Percentiles rank a stretch among this genome's conserved stretches.
Evolutionary conservation across 2,797 vertebrate genomes (phyloP).

Genomic region (Crocidura indochinensis): DNA sequence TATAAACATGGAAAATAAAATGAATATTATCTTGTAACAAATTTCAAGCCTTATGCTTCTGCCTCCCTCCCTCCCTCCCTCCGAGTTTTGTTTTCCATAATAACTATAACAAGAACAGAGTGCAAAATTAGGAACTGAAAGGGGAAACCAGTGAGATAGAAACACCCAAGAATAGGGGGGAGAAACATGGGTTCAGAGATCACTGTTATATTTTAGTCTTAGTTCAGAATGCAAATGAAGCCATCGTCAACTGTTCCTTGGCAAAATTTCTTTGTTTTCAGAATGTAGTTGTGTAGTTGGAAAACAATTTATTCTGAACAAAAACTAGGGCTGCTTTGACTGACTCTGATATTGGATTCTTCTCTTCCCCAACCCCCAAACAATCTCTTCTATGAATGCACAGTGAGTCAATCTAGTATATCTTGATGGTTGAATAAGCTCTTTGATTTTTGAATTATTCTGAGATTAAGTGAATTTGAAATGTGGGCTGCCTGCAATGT

Average conservation of each 20-base stretch:
- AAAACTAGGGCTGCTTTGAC: constrained; percentile 86
- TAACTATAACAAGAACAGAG: not conserved
- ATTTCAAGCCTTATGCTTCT: constrained; percentile 24
- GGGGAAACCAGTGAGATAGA: constrained; percentile 38
- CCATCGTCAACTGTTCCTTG: constrained; percentile 82
- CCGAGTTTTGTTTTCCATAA: constrained; percentile 3
- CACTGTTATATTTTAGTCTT: constrained; percentile 78
- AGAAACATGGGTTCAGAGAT: constrained; percentile 62
- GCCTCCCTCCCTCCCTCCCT: constrained; percentile 6
- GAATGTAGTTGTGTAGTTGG: constrained; percentile 77
- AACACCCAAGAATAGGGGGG: constrained; percentile 28
- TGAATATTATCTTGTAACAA: constrained; percentile 26
- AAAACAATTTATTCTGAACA: constrained; percentile 89
- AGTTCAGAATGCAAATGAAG: constrained; percentile 85
- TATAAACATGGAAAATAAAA: not conserved
- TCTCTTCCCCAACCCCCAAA: constrained; percentile 79
- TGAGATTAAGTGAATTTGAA: constrained; percentile 92
- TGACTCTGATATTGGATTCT: constrained; percentile 88
- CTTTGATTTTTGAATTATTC: constrained; percentile 93
- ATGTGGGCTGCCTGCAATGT: constrained; percentile 88
- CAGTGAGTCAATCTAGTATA: constrained; percentile 88
- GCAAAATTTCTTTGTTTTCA: constrained; percentile 87
- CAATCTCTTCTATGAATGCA: constrained; percentile 87
- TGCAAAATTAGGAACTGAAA: constrained; percentile 59
- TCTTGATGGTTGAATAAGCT: constrained; percentile 91